Percentiles rank a stretch among this genome's conserved stretches.
These are phyloP conservation scores for Eriocheir sinensis DNA, from an alignment of 1,140 invertebrate genomes.

Conservation along the genomic window DNA sequence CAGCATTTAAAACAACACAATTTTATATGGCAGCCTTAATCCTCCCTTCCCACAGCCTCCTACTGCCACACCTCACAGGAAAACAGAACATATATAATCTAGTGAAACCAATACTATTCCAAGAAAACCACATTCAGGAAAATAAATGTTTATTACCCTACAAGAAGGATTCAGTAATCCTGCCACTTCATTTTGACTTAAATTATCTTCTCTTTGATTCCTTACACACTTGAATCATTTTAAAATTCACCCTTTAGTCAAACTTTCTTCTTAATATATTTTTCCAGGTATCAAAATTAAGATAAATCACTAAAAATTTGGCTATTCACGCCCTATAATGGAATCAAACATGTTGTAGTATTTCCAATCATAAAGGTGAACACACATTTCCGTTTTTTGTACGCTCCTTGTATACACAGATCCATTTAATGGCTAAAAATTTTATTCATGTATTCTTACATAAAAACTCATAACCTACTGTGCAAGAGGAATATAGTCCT, in stretches of 20 bases:
- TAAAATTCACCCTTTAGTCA: not conserved
- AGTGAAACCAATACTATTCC: not conserved
- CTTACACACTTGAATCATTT: not conserved
- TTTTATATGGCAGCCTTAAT: too few species aligned
- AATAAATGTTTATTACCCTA: constrained; percentile 73
- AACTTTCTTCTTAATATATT: not conserved
- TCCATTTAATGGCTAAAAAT: not conserved
- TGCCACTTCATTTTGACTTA: not conserved
- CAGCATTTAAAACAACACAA: too few species aligned
- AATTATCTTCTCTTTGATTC: constrained; percentile 8
- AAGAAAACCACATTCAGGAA: constrained; percentile 44
- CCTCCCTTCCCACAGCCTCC: not conserved
- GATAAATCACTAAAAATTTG: not conserved
- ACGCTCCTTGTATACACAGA: not conserved
- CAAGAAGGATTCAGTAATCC: constrained; percentile 52
- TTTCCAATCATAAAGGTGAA: not conserved
- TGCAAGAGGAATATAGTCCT: not conserved
- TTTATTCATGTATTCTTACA: not conserved
- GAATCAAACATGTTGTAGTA: not conserved
- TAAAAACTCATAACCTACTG: not conserved
- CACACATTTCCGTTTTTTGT: not conserved
- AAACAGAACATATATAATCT: too few species aligned
- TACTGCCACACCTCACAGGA: too few species aligned
- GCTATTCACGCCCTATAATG: too few species aligned
- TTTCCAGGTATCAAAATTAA: not conserved